Evolutionary conservation across 2,797 vertebrate species (phyloP).

Genomic region (Tauraco hartlaubi): DNA sequence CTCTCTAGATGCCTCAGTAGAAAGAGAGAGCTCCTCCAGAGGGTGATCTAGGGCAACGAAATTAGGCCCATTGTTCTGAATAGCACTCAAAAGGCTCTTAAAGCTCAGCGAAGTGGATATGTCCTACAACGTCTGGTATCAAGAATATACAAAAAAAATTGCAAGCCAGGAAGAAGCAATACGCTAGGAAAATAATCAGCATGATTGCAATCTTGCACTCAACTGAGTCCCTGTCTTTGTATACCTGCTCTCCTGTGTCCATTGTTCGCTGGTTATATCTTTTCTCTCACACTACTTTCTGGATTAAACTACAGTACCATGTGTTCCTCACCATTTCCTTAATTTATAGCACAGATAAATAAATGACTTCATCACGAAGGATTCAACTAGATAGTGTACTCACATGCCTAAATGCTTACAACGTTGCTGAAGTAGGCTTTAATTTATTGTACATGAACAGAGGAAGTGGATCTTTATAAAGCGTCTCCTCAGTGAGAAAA

Average conservation of each 20-base stretch:
- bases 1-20: neutral
- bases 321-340: constrained; percentile 15
- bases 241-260: neutral
- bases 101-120: neutral
- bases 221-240: neutral
- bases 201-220: neutral
- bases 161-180: neutral
- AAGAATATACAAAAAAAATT: neutral
- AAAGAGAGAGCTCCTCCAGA: neutral
- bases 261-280: neutral
- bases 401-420: neutral
- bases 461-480: constrained; percentile 6
- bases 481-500: neutral
- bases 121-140: neutral
- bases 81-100: neutral
- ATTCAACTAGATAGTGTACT: neutral
- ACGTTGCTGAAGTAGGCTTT: neutral
- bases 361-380: constrained; percentile 22
- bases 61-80: neutral
- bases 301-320: neutral
- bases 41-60: constrained; percentile 2
- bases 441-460: neutral
- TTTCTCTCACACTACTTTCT: neutral
- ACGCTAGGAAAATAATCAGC: neutral
- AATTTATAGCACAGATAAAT: neutral